Evolutionary conservation across 2,797 vertebrate genomes (phyloP), one percentile per base, ranked within the genome.

Genomic region (Catharus ustulatus): DNA sequence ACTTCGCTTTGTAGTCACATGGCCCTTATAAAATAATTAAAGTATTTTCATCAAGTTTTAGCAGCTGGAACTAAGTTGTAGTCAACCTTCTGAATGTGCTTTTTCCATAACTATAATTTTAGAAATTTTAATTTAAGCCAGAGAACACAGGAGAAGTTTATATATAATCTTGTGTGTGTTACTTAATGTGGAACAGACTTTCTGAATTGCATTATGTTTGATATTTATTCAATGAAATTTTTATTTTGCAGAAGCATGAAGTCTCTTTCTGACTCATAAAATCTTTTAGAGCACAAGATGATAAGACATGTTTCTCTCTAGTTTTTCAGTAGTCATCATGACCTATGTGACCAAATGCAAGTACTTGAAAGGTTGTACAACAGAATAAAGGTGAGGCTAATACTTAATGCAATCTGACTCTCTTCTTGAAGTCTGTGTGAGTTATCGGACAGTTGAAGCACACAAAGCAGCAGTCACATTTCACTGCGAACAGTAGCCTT

Each of bases 281-380:
- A 67, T 78, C 61, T 82, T 95, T 78, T 69, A 63, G 51, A 75
- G 32, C 18, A 51, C 32, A 90, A 68, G 43, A 43, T 93, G 75
- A 38, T 66, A 69, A 76, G 92, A 59, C 68, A 71, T 36, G 38
- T 94, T 91, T 46, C 58, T 59, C 11, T 92, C n/a, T 76, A 51
- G 8, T 32, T 93, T 95, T 83, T 72, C 74, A 80, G 80, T 62
- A 81, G 49, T 66, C 18, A 0, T 73, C 68, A 15, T 67, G 77
- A 93, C 62, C 68, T 87, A 34, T 63, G 43, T 67, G 68, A 87
- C 84, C 76, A 92, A 91, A 92, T 68, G 34, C 64, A 95, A 90
- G 22, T 59, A n/a, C 46, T 67, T 83, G 77, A 74, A 91, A 86
- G 43, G 40, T 58, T 79, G 51, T 81, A 75, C 38, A 48, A 23